phyloP scores from a whole-genome alignment of 2,113 vertebrate genomes.

The Vidua chalybeata region DNA sequence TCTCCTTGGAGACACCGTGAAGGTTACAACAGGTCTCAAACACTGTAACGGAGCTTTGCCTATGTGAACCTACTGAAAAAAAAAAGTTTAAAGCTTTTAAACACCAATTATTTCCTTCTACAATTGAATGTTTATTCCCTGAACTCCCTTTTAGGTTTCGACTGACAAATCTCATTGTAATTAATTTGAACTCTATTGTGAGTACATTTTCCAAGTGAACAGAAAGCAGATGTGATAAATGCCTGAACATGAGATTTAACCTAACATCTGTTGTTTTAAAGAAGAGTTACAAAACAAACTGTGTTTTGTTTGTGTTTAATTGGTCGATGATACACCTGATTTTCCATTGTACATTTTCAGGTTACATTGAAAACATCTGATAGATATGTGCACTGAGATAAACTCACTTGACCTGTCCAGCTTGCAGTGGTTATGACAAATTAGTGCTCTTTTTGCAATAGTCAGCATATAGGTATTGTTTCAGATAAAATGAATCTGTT shows the following conservation, averaged over 20 bases:
- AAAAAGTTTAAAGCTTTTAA: conserved; percentile 3
- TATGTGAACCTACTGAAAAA: not conserved
- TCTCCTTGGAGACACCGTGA: not conserved
- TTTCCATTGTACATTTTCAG: not conserved
- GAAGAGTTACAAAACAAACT: not conserved
- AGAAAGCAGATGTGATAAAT: conserved; percentile 38
- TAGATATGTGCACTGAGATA: not conserved
- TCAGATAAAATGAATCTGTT: not conserved
- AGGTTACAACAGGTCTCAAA: not conserved
- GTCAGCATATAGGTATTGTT: not conserved
- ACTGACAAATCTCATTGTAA: conserved; percentile 25
- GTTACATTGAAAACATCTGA: not conserved
- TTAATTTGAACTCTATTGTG: conserved; percentile 7
- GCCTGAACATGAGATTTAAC: conserved; percentile 31
- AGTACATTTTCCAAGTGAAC: conserved; percentile 24
- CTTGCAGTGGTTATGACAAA: not conserved
- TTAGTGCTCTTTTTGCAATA: not conserved
- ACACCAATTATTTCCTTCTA: not conserved
- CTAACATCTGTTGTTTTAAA: conserved; percentile 30
- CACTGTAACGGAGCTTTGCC: not conserved
- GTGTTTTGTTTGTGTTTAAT: not conserved
- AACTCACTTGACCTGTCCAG: not conserved
- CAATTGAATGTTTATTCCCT: conserved; percentile 18
- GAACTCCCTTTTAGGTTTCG: conserved; percentile 19
- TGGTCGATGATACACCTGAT: not conserved